Evolutionary conservation across 2,113 vertebrate species (phyloP).

Genomic region (Pseudorasbora parva): DNA sequence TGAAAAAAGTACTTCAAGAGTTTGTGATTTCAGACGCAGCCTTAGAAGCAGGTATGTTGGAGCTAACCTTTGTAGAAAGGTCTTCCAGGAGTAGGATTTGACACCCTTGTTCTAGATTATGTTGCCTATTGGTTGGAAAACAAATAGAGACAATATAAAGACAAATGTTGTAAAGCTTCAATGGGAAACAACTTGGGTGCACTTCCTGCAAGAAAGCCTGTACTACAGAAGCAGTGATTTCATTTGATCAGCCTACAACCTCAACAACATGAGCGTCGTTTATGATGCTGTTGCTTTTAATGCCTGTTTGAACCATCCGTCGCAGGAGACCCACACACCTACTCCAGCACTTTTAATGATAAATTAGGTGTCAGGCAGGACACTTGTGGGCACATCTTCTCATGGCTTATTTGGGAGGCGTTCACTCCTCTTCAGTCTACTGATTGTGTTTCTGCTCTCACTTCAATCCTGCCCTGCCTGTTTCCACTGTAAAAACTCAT

Average conservation of each 20-base stretch:
- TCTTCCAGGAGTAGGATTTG: not conserved
- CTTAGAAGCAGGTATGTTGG: no score
- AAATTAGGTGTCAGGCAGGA: constrained; percentile 12
- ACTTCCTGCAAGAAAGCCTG: not conserved
- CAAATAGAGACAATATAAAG: no score
- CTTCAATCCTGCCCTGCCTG: not conserved
- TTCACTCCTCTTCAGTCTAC: not conserved
- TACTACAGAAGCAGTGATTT: not conserved
- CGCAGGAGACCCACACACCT: not conserved
- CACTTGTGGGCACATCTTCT: constrained; percentile 22
- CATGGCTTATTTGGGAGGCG: not conserved
- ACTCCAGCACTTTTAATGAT: constrained; percentile 27
- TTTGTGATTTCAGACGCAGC: no score
- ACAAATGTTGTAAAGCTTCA: no score
- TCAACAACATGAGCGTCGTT: not conserved
- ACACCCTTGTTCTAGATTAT: not conserved
- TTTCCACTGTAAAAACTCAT: constrained; percentile 8
- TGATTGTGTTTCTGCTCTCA: constrained; percentile 10
- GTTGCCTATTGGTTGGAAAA: not conserved
- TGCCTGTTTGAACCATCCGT: not conserved
- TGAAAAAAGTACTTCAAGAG: no score
- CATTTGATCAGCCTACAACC: constrained; percentile 13
- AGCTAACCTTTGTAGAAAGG: no score
- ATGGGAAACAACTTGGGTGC: not conserved
- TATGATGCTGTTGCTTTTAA: not conserved